Evolutionary conservation across 2,113 vertebrate species (phyloP).

Genomic region (Dryoscopus gambensis): DNA sequence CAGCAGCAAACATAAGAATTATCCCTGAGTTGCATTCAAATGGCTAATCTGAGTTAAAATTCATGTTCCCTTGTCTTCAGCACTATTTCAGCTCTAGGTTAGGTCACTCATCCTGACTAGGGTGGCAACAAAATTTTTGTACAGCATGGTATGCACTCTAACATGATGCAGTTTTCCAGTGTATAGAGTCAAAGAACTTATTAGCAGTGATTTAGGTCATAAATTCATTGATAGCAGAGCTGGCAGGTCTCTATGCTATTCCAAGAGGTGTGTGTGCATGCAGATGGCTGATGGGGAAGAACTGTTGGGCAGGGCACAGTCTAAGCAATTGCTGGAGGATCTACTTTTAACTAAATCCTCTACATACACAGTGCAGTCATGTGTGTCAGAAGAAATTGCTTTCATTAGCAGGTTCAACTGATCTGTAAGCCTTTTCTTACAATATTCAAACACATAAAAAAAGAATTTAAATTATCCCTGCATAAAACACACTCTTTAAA

Average conservation of each 20-base stretch:
- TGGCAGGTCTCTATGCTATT: background rate
- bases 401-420: slow-evolving; percentile 14
- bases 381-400: background rate
- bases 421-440: background rate
- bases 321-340: background rate
- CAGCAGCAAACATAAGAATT: background rate
- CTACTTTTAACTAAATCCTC: background rate
- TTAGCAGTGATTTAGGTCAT: background rate
- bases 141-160: background rate
- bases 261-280: background rate
- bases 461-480: background rate
- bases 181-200: background rate
- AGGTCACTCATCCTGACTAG: background rate
- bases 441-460: background rate
- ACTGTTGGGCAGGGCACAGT: background rate
- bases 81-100: background rate
- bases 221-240: background rate
- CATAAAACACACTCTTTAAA: background rate
- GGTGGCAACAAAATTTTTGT: background rate
- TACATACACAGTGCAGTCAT: background rate
- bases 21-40: background rate
- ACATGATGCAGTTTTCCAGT: background rate
- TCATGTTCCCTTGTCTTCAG: background rate
- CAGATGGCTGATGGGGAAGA: background rate
- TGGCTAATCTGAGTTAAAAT: background rate